A percentile compares a stretch with the other conserved stretches of the same genome.
Evolutionary conservation across 2,113 vertebrate species (phyloP).

Genomic region (Ahaetulla prasina): DNA sequence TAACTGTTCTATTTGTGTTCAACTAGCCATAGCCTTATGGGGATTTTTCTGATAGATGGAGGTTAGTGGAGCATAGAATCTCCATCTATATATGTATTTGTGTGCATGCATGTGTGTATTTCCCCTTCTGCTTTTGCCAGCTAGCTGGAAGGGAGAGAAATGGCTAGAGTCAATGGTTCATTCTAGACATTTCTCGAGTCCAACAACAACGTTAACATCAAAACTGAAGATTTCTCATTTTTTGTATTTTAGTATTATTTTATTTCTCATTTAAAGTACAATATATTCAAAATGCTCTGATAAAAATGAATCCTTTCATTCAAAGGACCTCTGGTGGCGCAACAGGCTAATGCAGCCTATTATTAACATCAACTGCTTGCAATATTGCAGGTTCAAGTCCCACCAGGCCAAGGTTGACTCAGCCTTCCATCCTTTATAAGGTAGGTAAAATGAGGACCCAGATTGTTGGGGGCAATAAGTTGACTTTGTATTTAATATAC

Average conservation of each 20-base stretch:
- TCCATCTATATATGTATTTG: neutral
- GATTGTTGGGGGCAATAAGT: too few species aligned
- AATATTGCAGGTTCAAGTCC: too few species aligned
- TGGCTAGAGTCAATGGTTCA: neutral
- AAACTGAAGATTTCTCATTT: neutral
- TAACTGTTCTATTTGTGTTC: slow-evolving; percentile 8
- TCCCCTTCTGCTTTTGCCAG: rapidly evolving
- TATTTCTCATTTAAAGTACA: neutral
- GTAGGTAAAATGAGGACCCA: too few species aligned
- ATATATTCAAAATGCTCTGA: neutral
- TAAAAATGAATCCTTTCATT: neutral
- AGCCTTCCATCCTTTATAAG: too few species aligned
- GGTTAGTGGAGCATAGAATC: neutral
- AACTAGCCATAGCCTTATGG: neutral
- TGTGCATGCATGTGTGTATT: neutral
- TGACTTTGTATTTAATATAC: too few species aligned
- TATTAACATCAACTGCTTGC: too few species aligned
- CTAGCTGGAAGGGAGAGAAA: neutral
- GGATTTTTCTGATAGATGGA: neutral
- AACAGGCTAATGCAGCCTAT: too few species aligned
- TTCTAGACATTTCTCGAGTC: neutral
- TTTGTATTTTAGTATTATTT: neutral
- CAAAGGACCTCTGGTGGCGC: too few species aligned
- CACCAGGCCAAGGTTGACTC: too few species aligned
- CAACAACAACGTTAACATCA: neutral